Conservation (phyloP, 2,888 invertebrate species). For the Cephalotes varians region DNA sequence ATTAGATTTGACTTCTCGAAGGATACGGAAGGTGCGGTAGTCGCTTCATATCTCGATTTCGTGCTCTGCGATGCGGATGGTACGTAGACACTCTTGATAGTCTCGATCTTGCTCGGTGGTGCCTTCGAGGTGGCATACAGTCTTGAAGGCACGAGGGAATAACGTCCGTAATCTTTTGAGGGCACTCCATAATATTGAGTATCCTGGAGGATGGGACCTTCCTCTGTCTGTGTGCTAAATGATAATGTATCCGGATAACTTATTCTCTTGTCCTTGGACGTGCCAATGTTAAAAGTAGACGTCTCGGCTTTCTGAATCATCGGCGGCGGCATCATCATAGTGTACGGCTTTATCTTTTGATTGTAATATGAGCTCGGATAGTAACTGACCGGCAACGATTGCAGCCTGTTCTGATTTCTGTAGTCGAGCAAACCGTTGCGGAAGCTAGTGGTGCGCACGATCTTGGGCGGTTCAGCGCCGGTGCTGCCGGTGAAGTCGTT, state of each 20-base stretch:
- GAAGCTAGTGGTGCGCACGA: slow-evolving; percentile 84
- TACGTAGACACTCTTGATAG: slow-evolving; percentile 68
- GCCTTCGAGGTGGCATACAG: slow-evolving; percentile 50
- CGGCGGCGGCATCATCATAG: slow-evolving; percentile 91
- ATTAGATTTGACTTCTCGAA: slow-evolving; percentile 89
- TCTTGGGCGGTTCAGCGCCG: slow-evolving; percentile 81
- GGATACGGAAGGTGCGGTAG: slow-evolving; percentile 84
- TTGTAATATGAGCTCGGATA: slow-evolving; percentile 76
- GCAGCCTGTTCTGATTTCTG: slow-evolving; percentile 75
- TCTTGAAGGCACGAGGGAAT: slow-evolving; percentile 29
- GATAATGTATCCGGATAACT: slow-evolving; percentile 61
- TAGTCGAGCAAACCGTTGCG: slow-evolving; percentile 74
- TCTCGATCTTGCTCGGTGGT: slow-evolving; percentile 64
- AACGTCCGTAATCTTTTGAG: slow-evolving; percentile 65
- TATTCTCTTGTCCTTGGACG: slow-evolving; percentile 63
- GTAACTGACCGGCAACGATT: slow-evolving; percentile 76
- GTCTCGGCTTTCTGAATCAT: slow-evolving; percentile 84
- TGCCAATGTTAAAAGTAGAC: slow-evolving; percentile 52
- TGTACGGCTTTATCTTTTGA: slow-evolving; percentile 87
- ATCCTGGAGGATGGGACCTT: slow-evolving; percentile 79
- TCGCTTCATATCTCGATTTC: slow-evolving; percentile 68
- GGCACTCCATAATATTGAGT: slow-evolving; percentile 67
- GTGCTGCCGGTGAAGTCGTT: slow-evolving; percentile 78
- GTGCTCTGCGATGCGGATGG: slow-evolving; percentile 59
- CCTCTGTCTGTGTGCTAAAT: slow-evolving; percentile 78